Percentiles rank a stretch among this genome's conserved stretches.
These are phyloP conservation scores for Solen grandis DNA, from an alignment of 1,140 invertebrate genomes.

Conservation along the genomic window DNA sequence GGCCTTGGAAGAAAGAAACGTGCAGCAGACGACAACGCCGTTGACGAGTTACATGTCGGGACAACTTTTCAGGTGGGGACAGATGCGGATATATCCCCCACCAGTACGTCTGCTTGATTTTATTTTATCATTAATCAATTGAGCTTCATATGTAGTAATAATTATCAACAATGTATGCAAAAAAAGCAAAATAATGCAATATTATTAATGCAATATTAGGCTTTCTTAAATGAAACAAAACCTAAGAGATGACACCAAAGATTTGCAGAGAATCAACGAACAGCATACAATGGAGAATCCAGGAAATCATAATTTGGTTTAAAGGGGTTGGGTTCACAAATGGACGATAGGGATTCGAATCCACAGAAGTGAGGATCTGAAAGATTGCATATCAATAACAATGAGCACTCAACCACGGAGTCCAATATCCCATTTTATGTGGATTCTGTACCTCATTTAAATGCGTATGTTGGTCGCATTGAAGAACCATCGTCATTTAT, in stretches of 20 bases:
- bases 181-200: no score
- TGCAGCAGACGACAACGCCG: neutral
- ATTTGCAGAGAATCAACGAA: neutral
- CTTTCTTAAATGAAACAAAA: neutral
- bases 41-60: conserved; percentile 32
- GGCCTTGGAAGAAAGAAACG: conserved; percentile 8
- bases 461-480: no score
- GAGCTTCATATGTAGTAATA: neutral
- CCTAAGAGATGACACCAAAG: neutral
- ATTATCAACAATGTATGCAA: neutral
- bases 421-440: no score
- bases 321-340: no score
- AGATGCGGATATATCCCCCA: conserved; percentile 21
- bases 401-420: no score
- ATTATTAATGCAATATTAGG: neutral
- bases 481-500: no score
- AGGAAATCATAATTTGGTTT: no score
- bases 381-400: no score
- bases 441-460: no score
- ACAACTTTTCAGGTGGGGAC: conserved; percentile 20
- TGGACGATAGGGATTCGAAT: no score
- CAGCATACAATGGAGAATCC: no score
- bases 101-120: neutral
- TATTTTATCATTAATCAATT: neutral
- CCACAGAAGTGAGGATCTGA: no score